A percentile compares a stretch with the other conserved stretches of the same genome.
Conservation (phyloP, 2,797 vertebrate genomes). For the Typhlichthys subterraneus region DNA sequence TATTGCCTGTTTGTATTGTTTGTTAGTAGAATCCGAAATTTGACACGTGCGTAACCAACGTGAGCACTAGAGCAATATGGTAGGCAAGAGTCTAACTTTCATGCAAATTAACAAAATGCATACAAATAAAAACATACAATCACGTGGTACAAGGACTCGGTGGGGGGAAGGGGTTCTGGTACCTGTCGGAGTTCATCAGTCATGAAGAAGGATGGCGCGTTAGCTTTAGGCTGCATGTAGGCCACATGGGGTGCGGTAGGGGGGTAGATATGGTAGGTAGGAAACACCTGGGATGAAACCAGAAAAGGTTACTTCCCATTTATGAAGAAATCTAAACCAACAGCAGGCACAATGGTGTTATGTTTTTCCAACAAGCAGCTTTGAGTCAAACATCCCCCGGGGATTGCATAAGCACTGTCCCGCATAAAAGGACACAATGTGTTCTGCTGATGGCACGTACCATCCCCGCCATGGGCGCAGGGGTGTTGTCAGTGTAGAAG, state of each 20-base stretch:
- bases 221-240: constrained; percentile 99
- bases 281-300: constrained; percentile 88
- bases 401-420: too few relatives aligned
- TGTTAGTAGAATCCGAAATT: too few relatives aligned
- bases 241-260: constrained; percentile 96
- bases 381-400: too few relatives aligned
- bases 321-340: constrained; percentile 60
- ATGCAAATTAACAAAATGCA: too few relatives aligned
- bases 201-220: constrained; percentile 99
- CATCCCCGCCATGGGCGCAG: constrained; percentile 94
- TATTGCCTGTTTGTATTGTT: too few relatives aligned
- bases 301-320: constrained; percentile 57
- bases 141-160: background rate
- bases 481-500: constrained; percentile 98
- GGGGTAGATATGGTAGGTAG: constrained; percentile 97
- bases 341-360: background rate
- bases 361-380: background rate
- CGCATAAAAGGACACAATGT: background rate
- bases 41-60: too few relatives aligned
- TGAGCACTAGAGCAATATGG: too few relatives aligned
- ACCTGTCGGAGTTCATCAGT: constrained; percentile 98
- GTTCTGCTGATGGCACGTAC: constrained; percentile 68
- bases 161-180: constrained; percentile 25
- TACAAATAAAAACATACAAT: too few relatives aligned
- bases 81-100: too few relatives aligned